Percentiles rank a stretch among this genome's conserved stretches.
phyloP scores from a whole-genome alignment of 1,140 invertebrate genomes.

The Zaprionus taronus region DNA sequence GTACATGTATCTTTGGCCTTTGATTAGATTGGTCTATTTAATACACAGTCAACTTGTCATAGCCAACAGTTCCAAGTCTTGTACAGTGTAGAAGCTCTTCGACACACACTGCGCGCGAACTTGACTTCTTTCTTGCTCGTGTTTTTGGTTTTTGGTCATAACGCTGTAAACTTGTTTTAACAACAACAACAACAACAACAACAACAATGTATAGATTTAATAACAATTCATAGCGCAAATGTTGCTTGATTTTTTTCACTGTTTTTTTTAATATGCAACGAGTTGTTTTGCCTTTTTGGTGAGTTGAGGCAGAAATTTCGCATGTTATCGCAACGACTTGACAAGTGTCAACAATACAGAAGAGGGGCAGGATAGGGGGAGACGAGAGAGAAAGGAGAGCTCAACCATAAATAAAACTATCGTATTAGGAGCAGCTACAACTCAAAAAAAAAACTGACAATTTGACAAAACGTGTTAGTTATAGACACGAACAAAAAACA shows the following conservation, averaged over 20 bases:
- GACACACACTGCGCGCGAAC: conserved; percentile 1
- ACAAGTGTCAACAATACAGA: conserved; percentile 68
- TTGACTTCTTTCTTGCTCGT: conserved; percentile 10
- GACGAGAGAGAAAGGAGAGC: neutral
- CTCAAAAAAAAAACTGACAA: conserved; percentile 37
- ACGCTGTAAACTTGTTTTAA: conserved; percentile 66
- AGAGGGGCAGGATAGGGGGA: neutral
- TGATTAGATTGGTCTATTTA: neutral
- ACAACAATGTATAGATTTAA: conserved; percentile 55
- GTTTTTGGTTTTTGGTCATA: conserved; percentile 61
- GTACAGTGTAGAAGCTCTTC: conserved; percentile 12
- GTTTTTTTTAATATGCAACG: conserved; percentile 77
- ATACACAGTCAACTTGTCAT: neutral
- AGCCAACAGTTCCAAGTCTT: neutral
- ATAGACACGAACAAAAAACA: conserved; percentile 34
- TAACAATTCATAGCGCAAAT: conserved; percentile 61
- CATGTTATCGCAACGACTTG: conserved; percentile 75
- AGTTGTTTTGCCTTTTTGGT: conserved; percentile 73
- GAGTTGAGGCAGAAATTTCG: conserved; percentile 62
- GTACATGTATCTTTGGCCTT: neutral
- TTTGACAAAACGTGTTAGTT: conserved; percentile 66
- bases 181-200: conserved; percentile 22
- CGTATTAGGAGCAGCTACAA: conserved; percentile 12
- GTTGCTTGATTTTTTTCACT: conserved; percentile 50
- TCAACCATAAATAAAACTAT: conserved; percentile 30